Evolutionary conservation across 2,113 vertebrate species (phyloP).

Genomic region (Salvelinus sp.): DNA sequence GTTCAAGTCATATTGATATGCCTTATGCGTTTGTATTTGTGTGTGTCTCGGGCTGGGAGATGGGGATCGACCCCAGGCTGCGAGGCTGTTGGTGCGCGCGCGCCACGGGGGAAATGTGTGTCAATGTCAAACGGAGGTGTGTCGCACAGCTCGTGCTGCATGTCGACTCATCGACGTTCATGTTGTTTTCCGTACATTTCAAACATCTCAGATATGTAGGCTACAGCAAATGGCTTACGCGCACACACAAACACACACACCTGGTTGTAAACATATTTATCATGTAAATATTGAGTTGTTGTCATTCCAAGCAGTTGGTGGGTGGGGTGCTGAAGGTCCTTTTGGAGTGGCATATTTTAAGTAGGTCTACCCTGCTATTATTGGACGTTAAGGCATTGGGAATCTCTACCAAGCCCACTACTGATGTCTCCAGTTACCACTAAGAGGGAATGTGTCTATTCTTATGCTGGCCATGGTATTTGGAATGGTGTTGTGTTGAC

Average conservation of each 20-base stretch:
- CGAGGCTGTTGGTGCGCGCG: neutral
- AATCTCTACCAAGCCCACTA: too few species aligned
- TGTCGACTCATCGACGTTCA: neutral
- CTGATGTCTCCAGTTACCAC: too few species aligned
- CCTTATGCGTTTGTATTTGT: neutral
- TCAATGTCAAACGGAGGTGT: slow-evolving; percentile 78
- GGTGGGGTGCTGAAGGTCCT: neutral
- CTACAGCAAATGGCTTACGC: too few species aligned
- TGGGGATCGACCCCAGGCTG: neutral
- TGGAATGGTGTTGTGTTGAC: too few species aligned
- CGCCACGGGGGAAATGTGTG: slow-evolving; percentile 32
- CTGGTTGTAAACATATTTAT: neutral
- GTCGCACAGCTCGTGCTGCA: slow-evolving; percentile 26
- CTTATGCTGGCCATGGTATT: too few species aligned
- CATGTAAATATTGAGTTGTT: neutral
- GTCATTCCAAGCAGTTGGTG: neutral
- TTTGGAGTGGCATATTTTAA: neutral
- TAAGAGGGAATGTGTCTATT: too few species aligned
- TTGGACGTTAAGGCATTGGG: neutral
- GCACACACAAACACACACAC: neutral
- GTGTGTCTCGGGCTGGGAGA: neutral
- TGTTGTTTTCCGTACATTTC: too few species aligned
- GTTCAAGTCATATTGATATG: neutral
- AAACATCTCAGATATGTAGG: too few species aligned
- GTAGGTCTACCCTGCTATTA: neutral